Base-by-base conservation (phyloP, 2,797 vertebrate genomes). In the Silurus lanzhouensis region DNA sequence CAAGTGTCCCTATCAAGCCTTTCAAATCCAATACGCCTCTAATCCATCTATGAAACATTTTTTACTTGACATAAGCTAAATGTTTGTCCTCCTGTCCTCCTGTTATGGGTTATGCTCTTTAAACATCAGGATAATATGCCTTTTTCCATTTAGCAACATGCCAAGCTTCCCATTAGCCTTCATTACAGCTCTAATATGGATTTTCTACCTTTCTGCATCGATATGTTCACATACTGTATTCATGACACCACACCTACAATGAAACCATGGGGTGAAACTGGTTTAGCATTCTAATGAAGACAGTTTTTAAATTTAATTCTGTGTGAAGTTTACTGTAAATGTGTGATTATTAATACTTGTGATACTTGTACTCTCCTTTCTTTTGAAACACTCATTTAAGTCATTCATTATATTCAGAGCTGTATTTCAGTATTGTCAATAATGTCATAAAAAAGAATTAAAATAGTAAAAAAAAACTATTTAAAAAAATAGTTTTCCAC, bases 101-200 rank as follows among this genome's bases (percentile, higher is more conserved):
- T 63, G 57, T 78, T 31, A 61, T 61, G 17, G 57, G 10, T 78
- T 3, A 46, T 79, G 38, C 60, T n/a, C 60, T 79, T 79, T 46
- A 79, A 79, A 63, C 79, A 52, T 80, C 12, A 66, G 19, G 61
- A 81, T 66, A 66, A 81, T 9, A 14, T 81, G 44, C 46, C 22
- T 22, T 52, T 81, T 63, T 31, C 38, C n/a, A 66, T 48, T 64
- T n/a, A 66, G 27, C 76, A 63, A 46, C 12, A 46, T 44, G 38
- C 60, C 77, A 81, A 12, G n/a, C 46, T 55, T 14, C 61, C 38
- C 44, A 25, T 80, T 80, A 80, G 61, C 20, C 15, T 66, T 27
- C 38, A 46, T 80, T 80, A 64, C 20, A 64, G 38, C 77, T 64
- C 60, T 64, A 38, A 80, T 64, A 80, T 80, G 22, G 77, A 44